Base-by-base conservation (phyloP, 2,113 vertebrate genomes). In the Neofelis nebulosa region DNA sequence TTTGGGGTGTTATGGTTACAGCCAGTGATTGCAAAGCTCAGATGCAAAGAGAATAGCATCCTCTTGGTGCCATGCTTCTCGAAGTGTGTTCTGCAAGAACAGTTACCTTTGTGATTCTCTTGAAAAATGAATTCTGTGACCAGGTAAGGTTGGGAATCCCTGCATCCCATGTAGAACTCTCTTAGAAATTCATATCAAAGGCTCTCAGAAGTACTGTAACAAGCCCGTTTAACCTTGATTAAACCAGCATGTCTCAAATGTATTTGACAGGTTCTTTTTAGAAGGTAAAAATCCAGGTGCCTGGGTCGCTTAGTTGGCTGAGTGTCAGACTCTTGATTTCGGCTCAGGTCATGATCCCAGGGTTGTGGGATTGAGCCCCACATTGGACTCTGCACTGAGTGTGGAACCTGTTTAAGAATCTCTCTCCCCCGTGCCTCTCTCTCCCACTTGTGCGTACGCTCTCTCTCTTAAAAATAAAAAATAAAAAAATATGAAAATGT, bases 61-160 rank as follows among this genome's bases (percentile, higher is more conserved):
- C 27, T 82, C 88, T 33, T 89, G 50, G 12, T 80, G n/a, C 27
- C 68, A 14, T 63, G 48, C 68, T 85, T 74, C 29, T 76, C 69
- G 52, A 31, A 81, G 36, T 25, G 1, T 89, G 52, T 86, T 92
- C 55, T 84, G 12, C n/a, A 0, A 69, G 38, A 89, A 69, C 15
- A 6, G 38, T 90, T 11, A 15, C 36, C 74, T 57, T 36, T 80
- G 38, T 36, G 79, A 95, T 87, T 82, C 74, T 63, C 95, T 87
- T 92, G 84, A n/a, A 94, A 95, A 50, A 88, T 73, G 31, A 68
- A 12, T 94, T 96, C 66, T 57, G 36, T 95, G n/a, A 78, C 85
- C 19, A 82, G 76, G 25, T 36, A 88, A 82, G 25, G 82, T 96
- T 95, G 68, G 45, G 93, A 91, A 91, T 85, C 16, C 94, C 45